Evolutionary conservation across 2,797 vertebrate genomes (phyloP).

Genomic region (Myotis pilosus): DNA sequence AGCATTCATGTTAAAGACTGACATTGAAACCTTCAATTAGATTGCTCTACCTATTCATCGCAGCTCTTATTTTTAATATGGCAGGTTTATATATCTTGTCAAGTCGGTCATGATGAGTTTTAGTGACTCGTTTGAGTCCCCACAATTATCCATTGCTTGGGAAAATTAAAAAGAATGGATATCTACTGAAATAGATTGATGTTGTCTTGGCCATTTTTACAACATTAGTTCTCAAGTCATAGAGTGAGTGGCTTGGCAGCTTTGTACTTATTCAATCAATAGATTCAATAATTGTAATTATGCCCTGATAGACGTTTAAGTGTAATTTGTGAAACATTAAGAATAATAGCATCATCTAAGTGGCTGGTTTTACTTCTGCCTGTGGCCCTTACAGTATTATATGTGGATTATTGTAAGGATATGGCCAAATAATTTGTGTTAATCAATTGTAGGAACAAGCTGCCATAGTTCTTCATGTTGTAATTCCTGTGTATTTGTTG

Average conservation of each 20-base stretch:
- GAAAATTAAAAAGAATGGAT: neutral
- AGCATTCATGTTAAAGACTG: constrained; percentile 30
- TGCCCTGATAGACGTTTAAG: constrained; percentile 20
- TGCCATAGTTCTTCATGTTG: neutral
- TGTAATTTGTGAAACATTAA: constrained; percentile 13
- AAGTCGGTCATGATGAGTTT: neutral
- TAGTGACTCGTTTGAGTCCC: neutral
- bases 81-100: neutral
- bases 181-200: neutral
- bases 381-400: neutral
- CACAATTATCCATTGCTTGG: neutral
- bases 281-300: neutral
- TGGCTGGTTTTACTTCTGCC: neutral
- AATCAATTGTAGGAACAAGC: neutral
- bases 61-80: constrained; percentile 14
- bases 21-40: constrained; percentile 31
- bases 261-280: neutral
- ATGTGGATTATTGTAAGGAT: neutral
- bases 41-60: neutral
- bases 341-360: neutral
- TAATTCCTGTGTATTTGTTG: neutral
- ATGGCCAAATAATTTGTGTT: neutral
- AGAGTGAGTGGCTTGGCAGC: neutral
- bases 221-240: neutral
- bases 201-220: neutral